Conservation (phyloP, 2,113 vertebrate genomes). For the Steatornis caripensis region DNA sequence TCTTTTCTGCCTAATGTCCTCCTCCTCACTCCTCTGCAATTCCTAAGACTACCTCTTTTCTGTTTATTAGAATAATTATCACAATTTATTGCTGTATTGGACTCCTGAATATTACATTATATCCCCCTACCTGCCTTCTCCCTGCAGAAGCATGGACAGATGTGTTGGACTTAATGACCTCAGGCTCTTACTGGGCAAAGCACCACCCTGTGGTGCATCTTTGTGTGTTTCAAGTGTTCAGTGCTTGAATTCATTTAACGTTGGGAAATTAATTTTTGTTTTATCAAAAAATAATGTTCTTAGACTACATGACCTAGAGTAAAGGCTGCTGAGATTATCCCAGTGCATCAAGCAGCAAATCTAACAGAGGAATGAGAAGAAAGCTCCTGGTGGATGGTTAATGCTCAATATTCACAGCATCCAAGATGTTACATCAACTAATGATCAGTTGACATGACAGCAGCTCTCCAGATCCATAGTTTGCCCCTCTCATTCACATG, state of each 20-base stretch:
- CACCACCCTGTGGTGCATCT: background rate
- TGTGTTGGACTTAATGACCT: background rate
- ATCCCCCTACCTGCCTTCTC: background rate
- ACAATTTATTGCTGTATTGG: background rate
- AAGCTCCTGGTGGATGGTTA: background rate
- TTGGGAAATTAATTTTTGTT: background rate
- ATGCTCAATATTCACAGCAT: background rate
- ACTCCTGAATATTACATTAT: background rate
- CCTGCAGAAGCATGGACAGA: background rate
- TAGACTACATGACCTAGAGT: background rate
- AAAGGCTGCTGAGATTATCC: background rate
- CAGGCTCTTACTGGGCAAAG: background rate
- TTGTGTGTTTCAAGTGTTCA: background rate
- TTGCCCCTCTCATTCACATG: background rate
- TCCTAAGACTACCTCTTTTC: background rate
- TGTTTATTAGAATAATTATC: background rate
- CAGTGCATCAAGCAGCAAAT: background rate
- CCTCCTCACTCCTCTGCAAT: background rate
- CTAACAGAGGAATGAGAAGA: background rate
- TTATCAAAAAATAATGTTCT: background rate
- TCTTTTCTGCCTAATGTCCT: background rate
- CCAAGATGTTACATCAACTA: background rate
- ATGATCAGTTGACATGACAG: background rate
- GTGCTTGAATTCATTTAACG: background rate
- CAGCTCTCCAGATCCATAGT: background rate